A percentile compares a stretch with the other conserved stretches of the same genome.
These are phyloP conservation scores for Conistra vaccinii DNA, from an alignment of 2,888 invertebrate genomes.

Conservation along the genomic window DNA sequence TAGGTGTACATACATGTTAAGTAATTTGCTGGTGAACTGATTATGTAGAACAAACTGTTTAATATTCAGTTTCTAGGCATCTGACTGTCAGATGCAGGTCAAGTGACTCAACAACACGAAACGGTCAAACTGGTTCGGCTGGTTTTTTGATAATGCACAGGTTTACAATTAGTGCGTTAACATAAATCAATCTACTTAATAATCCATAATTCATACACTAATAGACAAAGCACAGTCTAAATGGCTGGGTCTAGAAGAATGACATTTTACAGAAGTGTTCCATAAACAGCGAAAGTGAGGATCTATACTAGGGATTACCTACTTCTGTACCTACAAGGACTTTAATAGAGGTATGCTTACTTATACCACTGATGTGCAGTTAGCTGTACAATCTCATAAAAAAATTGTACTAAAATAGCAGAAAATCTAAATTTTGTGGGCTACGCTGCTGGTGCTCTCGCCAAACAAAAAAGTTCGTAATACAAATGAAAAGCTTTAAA, in stretches of 20 bases:
- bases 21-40: slow-evolving; percentile 36
- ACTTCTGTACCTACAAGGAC: too few relatives aligned
- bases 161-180: not conserved
- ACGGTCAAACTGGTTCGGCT: slow-evolving; percentile 36
- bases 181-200: not conserved
- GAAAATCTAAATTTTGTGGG: too few relatives aligned
- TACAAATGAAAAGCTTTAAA: too few relatives aligned
- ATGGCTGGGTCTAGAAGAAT: not conserved
- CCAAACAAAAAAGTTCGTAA: too few relatives aligned
- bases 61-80: slow-evolving; percentile 35
- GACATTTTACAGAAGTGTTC: not conserved
- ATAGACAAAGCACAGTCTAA: not conserved
- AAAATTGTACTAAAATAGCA: too few relatives aligned
- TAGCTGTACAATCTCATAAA: too few relatives aligned
- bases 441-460: too few relatives aligned
- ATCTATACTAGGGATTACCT: not conserved
- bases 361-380: too few relatives aligned
- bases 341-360: too few relatives aligned
- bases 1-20: slow-evolving; percentile 10
- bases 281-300: not conserved
- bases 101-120: slow-evolving; percentile 22
- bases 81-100: slow-evolving; percentile 38
- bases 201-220: not conserved
- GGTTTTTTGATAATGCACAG: slow-evolving; percentile 10
- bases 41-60: slow-evolving; percentile 32